These are phyloP conservation scores for Varanus komodoensis DNA, from an alignment of 2,113 vertebrate species.

Conservation along the genomic window DNA sequence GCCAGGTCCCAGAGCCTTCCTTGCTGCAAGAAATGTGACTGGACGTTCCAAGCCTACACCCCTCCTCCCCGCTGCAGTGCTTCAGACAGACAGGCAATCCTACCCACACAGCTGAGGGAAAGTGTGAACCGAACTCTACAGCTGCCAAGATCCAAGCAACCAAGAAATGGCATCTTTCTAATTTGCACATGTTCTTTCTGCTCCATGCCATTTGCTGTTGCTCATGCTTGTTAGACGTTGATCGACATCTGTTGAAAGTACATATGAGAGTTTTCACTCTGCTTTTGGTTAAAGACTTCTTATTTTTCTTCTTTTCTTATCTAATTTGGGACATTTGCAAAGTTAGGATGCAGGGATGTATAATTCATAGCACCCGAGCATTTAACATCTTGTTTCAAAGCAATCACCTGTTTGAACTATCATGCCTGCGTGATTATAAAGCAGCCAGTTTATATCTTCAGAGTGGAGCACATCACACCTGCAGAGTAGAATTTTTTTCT, in stretches of 20 bases:
- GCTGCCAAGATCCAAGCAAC: background rate
- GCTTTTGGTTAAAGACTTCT: conserved; percentile 19
- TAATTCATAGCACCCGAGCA: background rate
- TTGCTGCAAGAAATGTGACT: too few relatives aligned
- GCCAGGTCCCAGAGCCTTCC: too few relatives aligned
- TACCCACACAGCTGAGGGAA: background rate
- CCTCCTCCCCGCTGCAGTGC: too few relatives aligned
- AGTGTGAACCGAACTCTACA: background rate
- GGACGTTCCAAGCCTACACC: too few relatives aligned
- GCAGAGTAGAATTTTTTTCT: background rate
- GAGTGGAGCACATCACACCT: background rate
- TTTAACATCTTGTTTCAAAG: conserved; percentile 15
- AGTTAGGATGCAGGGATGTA: background rate
- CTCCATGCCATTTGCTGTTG: background rate
- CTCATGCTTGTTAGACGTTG: background rate
- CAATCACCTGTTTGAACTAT: background rate
- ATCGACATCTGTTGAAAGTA: too few relatives aligned
- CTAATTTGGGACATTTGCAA: conserved; percentile 7
- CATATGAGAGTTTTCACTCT: background rate
- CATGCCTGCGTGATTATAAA: background rate
- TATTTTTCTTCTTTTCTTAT: conserved; percentile 3
- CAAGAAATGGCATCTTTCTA: background rate
- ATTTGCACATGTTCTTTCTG: background rate
- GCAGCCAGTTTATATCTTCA: background rate
- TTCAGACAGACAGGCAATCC: background rate